These are phyloP conservation scores for Melolontha melolontha DNA, from an alignment of 2,888 invertebrate species.

Conservation along the genomic window DNA sequence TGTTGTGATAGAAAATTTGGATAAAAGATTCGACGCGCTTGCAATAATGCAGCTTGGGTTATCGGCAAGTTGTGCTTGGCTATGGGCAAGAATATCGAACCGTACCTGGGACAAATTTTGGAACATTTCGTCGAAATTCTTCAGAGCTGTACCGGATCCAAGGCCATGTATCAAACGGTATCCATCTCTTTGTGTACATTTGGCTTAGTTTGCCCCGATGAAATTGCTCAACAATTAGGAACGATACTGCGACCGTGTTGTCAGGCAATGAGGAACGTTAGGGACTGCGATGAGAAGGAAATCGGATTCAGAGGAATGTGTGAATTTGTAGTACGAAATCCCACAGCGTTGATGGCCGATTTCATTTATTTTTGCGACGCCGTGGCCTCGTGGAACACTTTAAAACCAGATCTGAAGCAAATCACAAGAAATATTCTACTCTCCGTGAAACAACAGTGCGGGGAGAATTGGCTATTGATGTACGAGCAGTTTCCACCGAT, in stretches of 20 bases:
- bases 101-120: conserved; percentile 90
- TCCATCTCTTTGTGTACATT: conserved; percentile 99
- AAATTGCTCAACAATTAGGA: conserved; percentile 97
- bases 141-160: conserved; percentile 93
- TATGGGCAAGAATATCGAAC: conserved; percentile 91
- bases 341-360: conserved; percentile 93
- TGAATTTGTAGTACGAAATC: conserved; percentile 96
- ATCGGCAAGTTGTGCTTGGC: conserved; percentile 98
- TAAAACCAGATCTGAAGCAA: conserved; percentile 93
- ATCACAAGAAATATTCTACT: conserved; percentile 93
- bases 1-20: conserved; percentile 94
- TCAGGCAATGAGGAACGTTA: conserved; percentile 93
- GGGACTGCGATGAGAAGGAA: conserved; percentile 99
- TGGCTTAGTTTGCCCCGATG: conserved; percentile 99
- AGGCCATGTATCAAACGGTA: conserved; percentile 98
- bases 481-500: conserved; percentile 96
- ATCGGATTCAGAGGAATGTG: conserved; percentile 99
- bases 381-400: conserved; percentile 90
- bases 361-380: conserved; percentile 99
- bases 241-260: conserved; percentile 99
- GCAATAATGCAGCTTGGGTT: conserved; percentile 99
- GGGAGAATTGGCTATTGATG: conserved; percentile 96
- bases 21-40: conserved; percentile 96
- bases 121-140: conserved; percentile 92
- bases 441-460: conserved; percentile 96